phyloP scores from a whole-genome alignment of 2,113 vertebrate species.

The Greenwoodochromis staneri region DNA sequence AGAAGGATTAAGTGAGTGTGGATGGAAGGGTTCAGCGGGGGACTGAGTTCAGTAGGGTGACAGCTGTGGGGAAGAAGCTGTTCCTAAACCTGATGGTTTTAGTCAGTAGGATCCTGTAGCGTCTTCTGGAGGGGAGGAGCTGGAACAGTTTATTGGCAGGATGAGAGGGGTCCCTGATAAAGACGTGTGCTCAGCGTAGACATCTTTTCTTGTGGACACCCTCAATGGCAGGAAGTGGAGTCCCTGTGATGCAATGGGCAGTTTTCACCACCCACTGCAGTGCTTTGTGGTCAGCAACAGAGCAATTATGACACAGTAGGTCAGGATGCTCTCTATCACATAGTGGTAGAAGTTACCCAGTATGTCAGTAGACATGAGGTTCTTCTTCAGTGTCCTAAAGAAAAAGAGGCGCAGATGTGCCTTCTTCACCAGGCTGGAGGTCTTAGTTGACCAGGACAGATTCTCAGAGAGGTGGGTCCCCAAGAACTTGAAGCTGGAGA shows the following conservation, averaged over 20 bases:
- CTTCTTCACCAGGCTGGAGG: neutral
- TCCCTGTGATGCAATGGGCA: neutral
- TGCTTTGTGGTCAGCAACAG: neutral
- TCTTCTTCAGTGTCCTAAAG: neutral
- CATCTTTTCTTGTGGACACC: neutral
- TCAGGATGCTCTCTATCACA: neutral
- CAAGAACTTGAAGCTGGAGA: neutral
- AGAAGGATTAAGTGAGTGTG: neutral
- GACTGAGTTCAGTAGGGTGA: neutral
- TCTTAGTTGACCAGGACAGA: neutral
- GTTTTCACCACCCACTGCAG: neutral
- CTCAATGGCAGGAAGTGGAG: neutral
- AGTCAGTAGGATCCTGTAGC: neutral
- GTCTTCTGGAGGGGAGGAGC: neutral
- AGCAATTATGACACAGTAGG: neutral
- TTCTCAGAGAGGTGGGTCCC: neutral
- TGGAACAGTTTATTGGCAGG: neutral
- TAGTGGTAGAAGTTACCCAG: neutral
- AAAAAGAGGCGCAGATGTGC: neutral
- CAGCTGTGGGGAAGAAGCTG: neutral
- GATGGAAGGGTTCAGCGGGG: neutral
- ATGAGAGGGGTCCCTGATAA: neutral
- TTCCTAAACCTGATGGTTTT: neutral
- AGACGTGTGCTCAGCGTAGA: neutral
- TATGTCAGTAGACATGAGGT: neutral